Base-by-base conservation (phyloP, 2,888 invertebrate species). In the Abrostola triplasia region DNA sequence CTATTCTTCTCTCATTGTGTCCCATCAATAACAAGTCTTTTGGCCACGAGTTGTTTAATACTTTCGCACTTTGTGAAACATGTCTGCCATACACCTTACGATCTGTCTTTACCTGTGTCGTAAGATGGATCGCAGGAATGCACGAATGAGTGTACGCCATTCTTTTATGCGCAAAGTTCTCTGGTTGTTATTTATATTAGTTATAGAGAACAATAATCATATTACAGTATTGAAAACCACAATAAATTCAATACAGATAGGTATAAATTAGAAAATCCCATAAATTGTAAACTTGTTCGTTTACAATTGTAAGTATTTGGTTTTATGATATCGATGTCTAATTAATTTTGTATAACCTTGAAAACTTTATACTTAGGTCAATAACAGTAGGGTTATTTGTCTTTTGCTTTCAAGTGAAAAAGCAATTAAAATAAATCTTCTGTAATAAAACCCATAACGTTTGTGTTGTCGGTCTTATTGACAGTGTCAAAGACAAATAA, bases 1-100 rank as follows among this genome's bases (percentile, higher is more conserved):
- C 82, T 77, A 85, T 82, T 82, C 70, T 79, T 82, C 80, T 78
- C 65, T 79, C 76, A 80, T 70, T 79, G 79, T 74, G 72, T 65
- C 64, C 72, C 85, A 84, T 84, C 77, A 80, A 82, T 83, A 82
- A 82, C 78, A 67, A 62, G 73, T 70, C 75, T 60, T 64, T 73
- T 64, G 64, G 63, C 40, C 62, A 65, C 59, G 40, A 56, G 54
- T 37, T 69, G 59, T 69, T 76, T 76, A 75, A 72, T 76, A 69
- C 59, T 38, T 69, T 72, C 52, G 55, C 62, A 60, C 59, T 69
- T 57, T 38, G 65, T 73, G 73, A 69, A 69, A 69, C 70, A 61
- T 60, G 6, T 52, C 24, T 13, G 35, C 64, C 44, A 64, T 72
- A 60, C 55, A 65, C 58, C 55, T 69, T 61, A 12, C 73, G 10